Evolutionary conservation across 2,797 vertebrate genomes (phyloP), one percentile per base, ranked within the genome.

Genomic region (Betta splendens): DNA sequence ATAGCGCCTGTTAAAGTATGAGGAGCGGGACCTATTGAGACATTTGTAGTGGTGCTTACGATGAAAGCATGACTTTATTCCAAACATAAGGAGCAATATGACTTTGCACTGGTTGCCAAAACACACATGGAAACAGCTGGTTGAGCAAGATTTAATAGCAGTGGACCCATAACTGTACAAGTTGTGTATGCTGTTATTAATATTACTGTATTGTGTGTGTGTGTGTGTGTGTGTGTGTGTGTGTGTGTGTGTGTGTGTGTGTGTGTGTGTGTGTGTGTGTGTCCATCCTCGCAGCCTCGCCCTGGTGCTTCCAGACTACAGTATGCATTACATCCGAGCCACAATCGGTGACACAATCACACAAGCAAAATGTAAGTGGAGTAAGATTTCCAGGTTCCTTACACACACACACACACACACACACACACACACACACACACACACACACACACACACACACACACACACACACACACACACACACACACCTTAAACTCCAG

Each of bases 281-380:
- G 28, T 88, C 11, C 44, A n/a, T n/a, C 52, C 57, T 86, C 89
- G 43, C 89, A 99, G 97, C 89, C 90, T 99, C 83, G 97, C 95
- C 55, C 87, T 98, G 90, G 97, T 98, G 62, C 93, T 99, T 35
- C 97, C 97, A 13, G 91, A 95, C 28, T 98, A 98, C 93, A 97
- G 95, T 78, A 89, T 91, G 90, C 92, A 96, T 87, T 98, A 98
- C 89, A 97, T 99, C 87, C 92, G 91, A 73, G 94, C 97, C 65
- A 93, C 87, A 57, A 92, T 98, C 75, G 94, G 94, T 45, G 96
- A 98, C 88, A 92, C 92, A 33, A 94, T 97, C 87, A 93, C 77
- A 73, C 95, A 98, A 89, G 96, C 96, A 47, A 96, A 83, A 93
- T 97, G 97, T 99, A 94, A 97, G 96, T 95, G 38, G n/a, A n/a